Conservation (phyloP, 1,140 invertebrate genomes). For the Drosophila albomicans region DNA sequence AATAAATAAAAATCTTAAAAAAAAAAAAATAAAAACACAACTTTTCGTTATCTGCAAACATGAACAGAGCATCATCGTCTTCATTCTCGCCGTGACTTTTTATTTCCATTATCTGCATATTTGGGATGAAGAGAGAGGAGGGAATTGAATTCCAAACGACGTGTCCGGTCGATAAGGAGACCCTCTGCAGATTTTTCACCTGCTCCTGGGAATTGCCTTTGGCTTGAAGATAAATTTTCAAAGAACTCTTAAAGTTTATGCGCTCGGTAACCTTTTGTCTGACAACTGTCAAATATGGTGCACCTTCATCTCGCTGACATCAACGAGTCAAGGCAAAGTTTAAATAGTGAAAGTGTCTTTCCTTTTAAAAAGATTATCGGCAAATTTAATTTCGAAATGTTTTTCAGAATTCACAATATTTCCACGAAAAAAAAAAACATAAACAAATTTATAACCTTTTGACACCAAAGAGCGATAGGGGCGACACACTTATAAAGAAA, state of each 20-base stretch:
- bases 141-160: neutral
- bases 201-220: neutral
- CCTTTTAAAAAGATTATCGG: neutral
- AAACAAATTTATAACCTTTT: conserved; percentile 1
- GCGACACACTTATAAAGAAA: conserved; percentile 18
- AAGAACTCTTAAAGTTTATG: conserved; percentile 13
- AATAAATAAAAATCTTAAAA: conserved; percentile 39
- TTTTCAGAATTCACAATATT: neutral
- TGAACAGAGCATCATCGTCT: neutral
- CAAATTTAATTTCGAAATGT: neutral
- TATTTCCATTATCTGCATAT: conserved; percentile 4
- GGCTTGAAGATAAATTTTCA: conserved; percentile 5
- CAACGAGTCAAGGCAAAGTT: conserved; percentile 3
- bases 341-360: neutral
- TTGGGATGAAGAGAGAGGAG: neutral
- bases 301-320: conserved; percentile 9
- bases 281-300: conserved; percentile 9
- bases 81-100: neutral
- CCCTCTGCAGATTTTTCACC: neutral
- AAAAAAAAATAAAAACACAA: conserved; percentile 8
- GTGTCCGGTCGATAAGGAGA: conserved; percentile 15
- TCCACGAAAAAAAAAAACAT: neutral
- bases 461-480: conserved; percentile 14
- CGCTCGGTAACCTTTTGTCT: neutral
- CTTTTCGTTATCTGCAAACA: conserved; percentile 8